phyloP scores from a whole-genome alignment of 2,888 invertebrate genomes.

The Sturmia bella region DNA sequence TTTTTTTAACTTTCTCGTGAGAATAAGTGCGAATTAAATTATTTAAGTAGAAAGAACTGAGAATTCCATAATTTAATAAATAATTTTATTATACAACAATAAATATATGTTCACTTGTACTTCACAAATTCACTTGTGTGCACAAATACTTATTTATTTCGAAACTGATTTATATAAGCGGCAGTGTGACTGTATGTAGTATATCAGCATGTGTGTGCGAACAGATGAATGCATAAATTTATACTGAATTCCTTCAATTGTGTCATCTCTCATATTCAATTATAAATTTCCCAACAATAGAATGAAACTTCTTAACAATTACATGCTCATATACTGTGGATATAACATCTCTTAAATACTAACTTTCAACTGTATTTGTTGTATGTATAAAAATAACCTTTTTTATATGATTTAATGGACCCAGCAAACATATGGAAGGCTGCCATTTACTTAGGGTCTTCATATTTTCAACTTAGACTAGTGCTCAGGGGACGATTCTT shows the following conservation, averaged over 20 bases:
- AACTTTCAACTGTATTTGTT: constrained; percentile 6
- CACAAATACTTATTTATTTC: not conserved
- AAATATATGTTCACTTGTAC: constrained; percentile 7
- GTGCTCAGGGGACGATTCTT: too few species aligned
- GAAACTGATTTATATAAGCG: constrained; percentile 29
- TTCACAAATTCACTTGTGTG: not conserved
- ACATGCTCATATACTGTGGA: not conserved
- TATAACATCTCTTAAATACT: constrained; percentile 15
- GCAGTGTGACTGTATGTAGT: not conserved
- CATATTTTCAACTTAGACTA: too few species aligned
- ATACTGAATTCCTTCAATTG: constrained; percentile 63
- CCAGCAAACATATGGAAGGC: too few species aligned
- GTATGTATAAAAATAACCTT: constrained; percentile 26
- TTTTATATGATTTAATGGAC: constrained; percentile 28
- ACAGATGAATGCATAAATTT: constrained; percentile 17
- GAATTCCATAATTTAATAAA: constrained; percentile 64
- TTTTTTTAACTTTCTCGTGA: constrained; percentile 56
- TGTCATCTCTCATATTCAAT: constrained; percentile 69
- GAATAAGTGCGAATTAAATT: constrained; percentile 61
- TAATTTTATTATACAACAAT: constrained; percentile 51
- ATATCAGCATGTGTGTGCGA: not conserved
- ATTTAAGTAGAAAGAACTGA: constrained; percentile 40
- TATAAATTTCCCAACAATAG: constrained; percentile 64
- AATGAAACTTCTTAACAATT: constrained; percentile 34
- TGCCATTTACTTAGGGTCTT: too few species aligned